Base-by-base conservation (phyloP, 2,888 invertebrate genomes). In the Melolontha melolontha region DNA sequence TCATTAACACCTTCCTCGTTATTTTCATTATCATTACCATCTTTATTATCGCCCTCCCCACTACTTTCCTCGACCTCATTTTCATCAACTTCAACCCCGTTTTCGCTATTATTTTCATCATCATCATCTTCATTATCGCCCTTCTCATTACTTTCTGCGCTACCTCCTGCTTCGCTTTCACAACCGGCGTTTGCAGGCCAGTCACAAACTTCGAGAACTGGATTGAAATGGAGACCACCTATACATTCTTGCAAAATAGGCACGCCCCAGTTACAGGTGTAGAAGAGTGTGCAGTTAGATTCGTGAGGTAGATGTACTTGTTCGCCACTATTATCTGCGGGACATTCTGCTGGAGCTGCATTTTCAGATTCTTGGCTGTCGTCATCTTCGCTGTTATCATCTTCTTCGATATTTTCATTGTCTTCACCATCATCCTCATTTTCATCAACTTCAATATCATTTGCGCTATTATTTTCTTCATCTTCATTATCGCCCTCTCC, bases 211-310 rank as follows among this genome's bases (percentile, higher is more conserved):
- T 40, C 5, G 5, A 64, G 22, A 4, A 17, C 29, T 2, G 64
- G 63, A 40, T 64, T 67, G 50, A 67, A 67, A 51, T 67, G 67
- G 0, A 69, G 50, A 44, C 39, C 47, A 27, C 34, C 44, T 1
- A 49, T 41, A 54, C 67, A 64, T 10, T 22, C 17, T n/a, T 42
- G 17, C 10, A 63, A 40, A 22, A 67, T 44, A 1, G 50, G 34
- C 5, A 22, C 54, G 12, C 64, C 64, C 64, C 62, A 34, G 11
- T 57, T 41, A n/a, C 57, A 57, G 10, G 40, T 42, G 57, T 57
- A 57, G 22, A 57, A 57, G 16, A 42, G 11, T 6, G 57, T 42
- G 42, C 57, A 57, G 10, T 57, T 22, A 17, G 57, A 42, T 42
- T 41, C 57, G n/a, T 57, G 57, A n/a, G 57, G 57, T 5, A 57